Conservation (phyloP, 2,113 vertebrate genomes). For the Chrysemys picta region DNA sequence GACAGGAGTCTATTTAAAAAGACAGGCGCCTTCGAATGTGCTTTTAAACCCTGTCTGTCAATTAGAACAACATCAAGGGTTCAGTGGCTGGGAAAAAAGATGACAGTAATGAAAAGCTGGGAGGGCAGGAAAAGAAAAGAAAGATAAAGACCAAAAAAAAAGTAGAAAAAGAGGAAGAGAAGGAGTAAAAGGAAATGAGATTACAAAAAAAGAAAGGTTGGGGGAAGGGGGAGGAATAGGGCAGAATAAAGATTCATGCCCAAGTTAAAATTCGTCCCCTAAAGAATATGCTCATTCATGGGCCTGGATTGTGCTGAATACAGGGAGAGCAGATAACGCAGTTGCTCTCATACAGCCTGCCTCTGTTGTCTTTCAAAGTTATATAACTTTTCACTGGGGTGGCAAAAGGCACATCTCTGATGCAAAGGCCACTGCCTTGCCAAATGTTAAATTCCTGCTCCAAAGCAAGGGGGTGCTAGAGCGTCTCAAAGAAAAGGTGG, state of each 20-base stretch:
- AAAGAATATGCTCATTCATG: constrained; percentile 27
- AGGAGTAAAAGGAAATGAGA: constrained; percentile 4
- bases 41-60: constrained; percentile 83
- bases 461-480: neutral
- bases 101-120: constrained; percentile 81
- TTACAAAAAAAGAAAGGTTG: neutral
- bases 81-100: constrained; percentile 80
- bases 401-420: neutral
- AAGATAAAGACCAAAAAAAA: constrained; percentile 61
- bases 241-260: constrained; percentile 20
- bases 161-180: neutral
- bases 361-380: neutral
- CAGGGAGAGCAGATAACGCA: constrained; percentile 18
- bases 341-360: neutral
- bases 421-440: neutral
- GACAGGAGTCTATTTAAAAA: constrained; percentile 83
- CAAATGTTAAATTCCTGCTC: neutral
- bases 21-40: constrained; percentile 80
- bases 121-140: constrained; percentile 71
- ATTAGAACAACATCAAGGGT: constrained; percentile 81
- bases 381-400: neutral
- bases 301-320: neutral
- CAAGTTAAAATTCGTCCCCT: constrained; percentile 17
- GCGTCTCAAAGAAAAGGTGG: neutral
- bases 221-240: neutral